These are phyloP conservation scores for Heterotilapia buettikoferi DNA, from an alignment of 2,113 vertebrate genomes.

Conservation along the genomic window DNA sequence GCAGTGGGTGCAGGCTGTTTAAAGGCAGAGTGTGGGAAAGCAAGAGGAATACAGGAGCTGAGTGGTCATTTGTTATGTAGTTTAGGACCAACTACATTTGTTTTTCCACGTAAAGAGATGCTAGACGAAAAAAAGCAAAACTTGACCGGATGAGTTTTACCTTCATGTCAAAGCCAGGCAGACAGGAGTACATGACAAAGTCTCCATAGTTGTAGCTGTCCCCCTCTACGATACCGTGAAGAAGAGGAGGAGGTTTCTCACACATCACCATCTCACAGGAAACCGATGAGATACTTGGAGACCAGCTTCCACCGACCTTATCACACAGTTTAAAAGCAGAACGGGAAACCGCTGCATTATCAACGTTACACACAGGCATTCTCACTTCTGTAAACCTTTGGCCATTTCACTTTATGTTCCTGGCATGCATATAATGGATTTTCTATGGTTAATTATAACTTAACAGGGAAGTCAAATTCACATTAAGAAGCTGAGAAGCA, in stretches of 20 bases:
- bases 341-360: not conserved
- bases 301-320: slow-evolving; percentile 82
- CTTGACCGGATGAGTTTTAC: slow-evolving; percentile 53
- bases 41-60: not conserved
- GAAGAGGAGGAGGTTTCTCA: slow-evolving; percentile 74
- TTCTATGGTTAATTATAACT: not conserved
- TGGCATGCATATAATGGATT: not conserved
- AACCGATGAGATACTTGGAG: slow-evolving; percentile 78
- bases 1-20: not conserved
- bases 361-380: not conserved
- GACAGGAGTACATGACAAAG: slow-evolving; percentile 79
- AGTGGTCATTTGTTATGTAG: not conserved
- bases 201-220: slow-evolving; percentile 77
- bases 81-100: not conserved
- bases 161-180: slow-evolving; percentile 84
- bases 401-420: not conserved
- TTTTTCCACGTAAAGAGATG: not conserved
- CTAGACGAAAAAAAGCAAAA: not conserved
- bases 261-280: slow-evolving; percentile 82
- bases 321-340: not conserved
- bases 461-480: not conserved
- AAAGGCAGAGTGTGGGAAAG: not conserved
- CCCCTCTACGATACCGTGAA: slow-evolving; percentile 78
- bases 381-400: not conserved
- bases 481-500: not conserved